These are phyloP conservation scores for Drosophila dives DNA, from an alignment of 2,888 invertebrate genomes.

Conservation along the genomic window DNA sequence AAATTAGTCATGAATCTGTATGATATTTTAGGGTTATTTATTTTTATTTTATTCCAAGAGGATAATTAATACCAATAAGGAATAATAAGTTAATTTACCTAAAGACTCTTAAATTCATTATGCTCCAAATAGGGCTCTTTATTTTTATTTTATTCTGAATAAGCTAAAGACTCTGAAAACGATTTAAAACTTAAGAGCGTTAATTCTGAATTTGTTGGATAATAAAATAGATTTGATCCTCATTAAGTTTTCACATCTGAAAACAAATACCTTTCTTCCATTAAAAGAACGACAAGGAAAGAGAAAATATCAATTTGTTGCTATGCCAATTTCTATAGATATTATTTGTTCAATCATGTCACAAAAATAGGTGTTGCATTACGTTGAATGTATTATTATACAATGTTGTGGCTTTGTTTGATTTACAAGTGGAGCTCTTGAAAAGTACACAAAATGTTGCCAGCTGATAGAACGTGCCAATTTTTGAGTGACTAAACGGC, in stretches of 20 bases:
- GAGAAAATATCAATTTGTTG: conserved; percentile 33
- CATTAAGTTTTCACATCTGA: not conserved
- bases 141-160: not conserved
- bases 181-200: not conserved
- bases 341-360: conserved; percentile 4
- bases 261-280: not conserved
- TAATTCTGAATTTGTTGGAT: not conserved
- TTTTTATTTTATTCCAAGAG: not conserved
- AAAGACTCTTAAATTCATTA: no score
- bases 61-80: no score
- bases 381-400: conserved; percentile 20
- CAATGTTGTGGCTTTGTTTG: conserved; percentile 32
- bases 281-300: not conserved
- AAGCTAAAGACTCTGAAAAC: not conserved
- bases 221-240: not conserved
- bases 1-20: not conserved
- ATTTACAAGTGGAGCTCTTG: conserved; percentile 49
- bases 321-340: conserved; percentile 19
- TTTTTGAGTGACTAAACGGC: conserved; percentile 7
- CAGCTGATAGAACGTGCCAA: conserved; percentile 63
- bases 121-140: not conserved
- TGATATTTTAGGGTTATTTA: not conserved
- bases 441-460: conserved; percentile 44
- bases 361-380: conserved; percentile 26
- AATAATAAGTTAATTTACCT: no score